Evolutionary conservation across 2,113 vertebrate genomes (phyloP).

Genomic region (Passer domesticus): DNA sequence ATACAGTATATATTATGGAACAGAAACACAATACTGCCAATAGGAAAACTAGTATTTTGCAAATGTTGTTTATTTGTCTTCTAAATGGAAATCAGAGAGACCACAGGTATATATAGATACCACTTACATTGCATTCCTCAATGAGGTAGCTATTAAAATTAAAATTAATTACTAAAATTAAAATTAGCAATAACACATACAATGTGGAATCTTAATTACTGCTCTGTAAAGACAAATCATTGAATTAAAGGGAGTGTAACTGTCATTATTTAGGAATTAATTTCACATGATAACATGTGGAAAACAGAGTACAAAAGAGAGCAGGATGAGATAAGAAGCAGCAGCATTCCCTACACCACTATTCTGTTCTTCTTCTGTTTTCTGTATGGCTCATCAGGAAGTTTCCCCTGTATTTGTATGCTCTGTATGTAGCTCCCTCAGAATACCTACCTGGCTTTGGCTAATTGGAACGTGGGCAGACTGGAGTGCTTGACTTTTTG

Average conservation of each 20-base stretch:
- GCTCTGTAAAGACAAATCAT: background rate
- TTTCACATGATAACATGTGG: background rate
- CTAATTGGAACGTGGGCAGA: slow-evolving; percentile 23
- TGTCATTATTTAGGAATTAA: background rate
- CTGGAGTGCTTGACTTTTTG: background rate
- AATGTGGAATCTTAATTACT: background rate
- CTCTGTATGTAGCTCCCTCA: background rate
- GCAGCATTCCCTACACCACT: background rate
- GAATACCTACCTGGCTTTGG: background rate
- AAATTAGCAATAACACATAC: background rate
- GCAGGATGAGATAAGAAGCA: background rate
- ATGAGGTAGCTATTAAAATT: background rate
- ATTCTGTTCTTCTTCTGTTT: background rate
- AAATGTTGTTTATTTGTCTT: background rate
- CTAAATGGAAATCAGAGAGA: background rate
- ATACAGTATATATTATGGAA: background rate
- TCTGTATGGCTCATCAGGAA: background rate
- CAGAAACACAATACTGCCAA: background rate
- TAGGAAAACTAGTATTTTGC: background rate
- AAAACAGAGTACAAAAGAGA: background rate
- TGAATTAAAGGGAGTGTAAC: background rate
- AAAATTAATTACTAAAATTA: background rate
- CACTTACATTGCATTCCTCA: background rate
- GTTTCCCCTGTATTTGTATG: background rate
- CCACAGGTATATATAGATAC: background rate